Evolutionary conservation across 2,797 vertebrate genomes (phyloP).

Genomic region (Danio albolineatus): DNA sequence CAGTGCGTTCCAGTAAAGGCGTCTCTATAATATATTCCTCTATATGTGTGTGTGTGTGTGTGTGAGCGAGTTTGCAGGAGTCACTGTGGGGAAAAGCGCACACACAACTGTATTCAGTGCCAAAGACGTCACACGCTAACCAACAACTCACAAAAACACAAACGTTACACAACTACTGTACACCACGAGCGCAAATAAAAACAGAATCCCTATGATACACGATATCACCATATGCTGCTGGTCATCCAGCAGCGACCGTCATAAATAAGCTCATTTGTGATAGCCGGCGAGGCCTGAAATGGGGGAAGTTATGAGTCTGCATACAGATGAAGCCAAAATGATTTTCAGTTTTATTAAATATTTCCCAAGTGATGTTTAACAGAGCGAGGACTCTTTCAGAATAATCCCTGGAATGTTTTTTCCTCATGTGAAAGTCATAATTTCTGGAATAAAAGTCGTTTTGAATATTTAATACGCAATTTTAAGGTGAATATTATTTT

Average conservation of each 20-base stretch:
- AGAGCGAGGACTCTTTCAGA: too few relatives aligned
- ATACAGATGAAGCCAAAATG: too few relatives aligned
- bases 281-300: background rate
- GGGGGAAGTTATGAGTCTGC: too few relatives aligned
- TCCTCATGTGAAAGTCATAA: too few relatives aligned
- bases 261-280: background rate
- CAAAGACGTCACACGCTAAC: slow-evolving; percentile 54
- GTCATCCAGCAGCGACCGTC: slow-evolving; percentile 10
- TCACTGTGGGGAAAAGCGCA: slow-evolving; percentile 14
- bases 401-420: too few relatives aligned
- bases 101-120: slow-evolving; percentile 40
- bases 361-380: too few relatives aligned
- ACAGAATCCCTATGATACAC: slow-evolving; percentile 41
- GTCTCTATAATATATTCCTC: background rate
- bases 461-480: too few relatives aligned
- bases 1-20: background rate
- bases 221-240: slow-evolving; percentile 37
- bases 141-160: slow-evolving; percentile 47
- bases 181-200: slow-evolving; percentile 49
- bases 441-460: too few relatives aligned
- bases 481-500: too few relatives aligned
- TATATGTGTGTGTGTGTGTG: too few relatives aligned
- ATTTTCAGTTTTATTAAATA: too few relatives aligned
- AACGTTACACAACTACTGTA: slow-evolving; percentile 52
- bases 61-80: too few relatives aligned